Percentiles rank a stretch among this genome's conserved stretches.
Conservation (phyloP, 2,888 invertebrate species). For the Drosophila prolongata region DNA sequence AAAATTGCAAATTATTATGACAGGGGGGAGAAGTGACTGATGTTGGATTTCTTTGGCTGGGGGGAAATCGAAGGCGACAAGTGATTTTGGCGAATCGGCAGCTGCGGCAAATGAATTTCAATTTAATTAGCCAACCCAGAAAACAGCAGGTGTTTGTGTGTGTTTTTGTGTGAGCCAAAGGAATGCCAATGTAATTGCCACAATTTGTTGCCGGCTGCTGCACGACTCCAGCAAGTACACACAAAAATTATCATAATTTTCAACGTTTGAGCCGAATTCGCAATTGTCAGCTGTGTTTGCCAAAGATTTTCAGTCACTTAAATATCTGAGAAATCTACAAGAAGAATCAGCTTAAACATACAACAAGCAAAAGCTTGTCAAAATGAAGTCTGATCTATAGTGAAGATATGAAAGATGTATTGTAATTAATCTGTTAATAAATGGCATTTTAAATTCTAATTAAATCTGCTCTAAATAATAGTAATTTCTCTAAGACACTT, state of each 20-base stretch:
- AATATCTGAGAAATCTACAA: background rate
- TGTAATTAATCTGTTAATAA: too few species aligned
- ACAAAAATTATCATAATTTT: conserved; percentile 68
- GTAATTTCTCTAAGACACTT: too few species aligned
- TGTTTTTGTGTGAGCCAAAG: conserved; percentile 16
- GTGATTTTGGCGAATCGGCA: conserved; percentile 44
- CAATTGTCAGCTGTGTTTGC: conserved; percentile 2
- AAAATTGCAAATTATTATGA: conserved; percentile 59
- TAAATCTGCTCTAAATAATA: too few species aligned
- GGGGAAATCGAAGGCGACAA: conserved; percentile 52
- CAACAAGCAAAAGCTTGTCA: background rate
- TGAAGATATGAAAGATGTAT: too few species aligned
- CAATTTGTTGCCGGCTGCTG: conserved; percentile 47
- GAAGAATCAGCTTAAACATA: background rate
- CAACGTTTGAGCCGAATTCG: conserved; percentile 15
- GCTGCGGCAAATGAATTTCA: conserved; percentile 39
- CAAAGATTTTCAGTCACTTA: background rate
- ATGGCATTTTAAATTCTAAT: too few species aligned
- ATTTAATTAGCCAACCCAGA: conserved; percentile 60
- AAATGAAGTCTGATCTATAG: too few species aligned
- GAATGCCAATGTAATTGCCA: conserved; percentile 56
- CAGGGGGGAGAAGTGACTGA: conserved; percentile 3
- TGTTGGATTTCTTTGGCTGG: background rate
- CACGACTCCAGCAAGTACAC: conserved; percentile 21
- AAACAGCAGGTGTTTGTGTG: conserved; percentile 16